Evolutionary conservation across 2,113 vertebrate species (phyloP).

Genomic region (Redunca redunca): DNA sequence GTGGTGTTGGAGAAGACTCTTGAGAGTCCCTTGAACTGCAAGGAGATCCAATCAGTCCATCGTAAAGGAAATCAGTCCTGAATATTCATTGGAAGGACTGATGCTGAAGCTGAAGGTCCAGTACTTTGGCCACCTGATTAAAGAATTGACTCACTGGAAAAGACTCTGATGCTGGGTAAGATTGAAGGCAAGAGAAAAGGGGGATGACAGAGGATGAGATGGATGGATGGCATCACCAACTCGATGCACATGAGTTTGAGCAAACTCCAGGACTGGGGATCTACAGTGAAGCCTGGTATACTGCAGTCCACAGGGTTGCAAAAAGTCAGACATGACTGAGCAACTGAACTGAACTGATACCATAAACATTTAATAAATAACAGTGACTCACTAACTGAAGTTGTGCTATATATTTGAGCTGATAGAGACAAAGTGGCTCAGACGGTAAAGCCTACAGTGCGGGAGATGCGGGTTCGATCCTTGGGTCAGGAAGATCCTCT

Average conservation of each 20-base stretch:
- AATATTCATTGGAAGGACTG: not conserved
- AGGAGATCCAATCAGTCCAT: not conserved
- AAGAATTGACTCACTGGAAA: not conserved
- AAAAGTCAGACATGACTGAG: not conserved
- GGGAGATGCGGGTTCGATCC: fast-evolving
- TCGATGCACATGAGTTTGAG: not conserved
- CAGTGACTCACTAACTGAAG: not conserved
- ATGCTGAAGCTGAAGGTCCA: not conserved
- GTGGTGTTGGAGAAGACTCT: not conserved
- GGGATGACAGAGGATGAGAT: not conserved
- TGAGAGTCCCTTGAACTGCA: not conserved
- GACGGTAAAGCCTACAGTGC: fast-evolving
- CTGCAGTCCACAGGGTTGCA: not conserved
- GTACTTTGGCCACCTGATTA: not conserved
- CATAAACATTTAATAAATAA: not conserved
- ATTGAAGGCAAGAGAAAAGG: not conserved
- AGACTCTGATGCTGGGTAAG: not conserved
- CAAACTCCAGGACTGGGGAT: not conserved
- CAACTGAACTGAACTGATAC: not conserved
- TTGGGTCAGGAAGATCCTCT: not conserved
- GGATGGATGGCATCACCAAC: not conserved
- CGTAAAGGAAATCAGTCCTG: not conserved
- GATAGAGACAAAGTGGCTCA: not conserved
- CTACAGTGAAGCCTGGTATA: not conserved
- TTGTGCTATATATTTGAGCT: not conserved